Base-by-base conservation (phyloP, 37 sponge, comb jelly and placozoan species). In the Chondrilla cf. caribensis region DNA sequence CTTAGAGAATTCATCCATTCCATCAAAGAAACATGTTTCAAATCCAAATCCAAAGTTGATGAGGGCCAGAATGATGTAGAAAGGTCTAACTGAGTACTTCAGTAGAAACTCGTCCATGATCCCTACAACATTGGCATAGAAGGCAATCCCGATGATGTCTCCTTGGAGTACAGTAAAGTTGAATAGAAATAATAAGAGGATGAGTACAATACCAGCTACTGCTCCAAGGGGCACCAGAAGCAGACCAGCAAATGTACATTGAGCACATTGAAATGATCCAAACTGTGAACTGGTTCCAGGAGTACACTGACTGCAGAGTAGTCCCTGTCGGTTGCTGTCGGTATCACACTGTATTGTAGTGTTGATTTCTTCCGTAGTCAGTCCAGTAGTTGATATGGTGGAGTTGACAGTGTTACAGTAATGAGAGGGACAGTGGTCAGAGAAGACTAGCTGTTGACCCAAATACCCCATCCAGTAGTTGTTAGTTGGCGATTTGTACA, bases 11-110 rank as follows among this genome's bases (percentile, higher is more conserved):
- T 90, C 87, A 54, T 58, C 79, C 91, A 90, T 90, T 5, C 91
- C 91, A 81, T 86, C 82, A 65, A 57, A 90, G 60, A 90, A 90
- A 24, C 91, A 90, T 25, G 86, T 57, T 19, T 87, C 33, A 75
- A 81, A 66, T 0, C 81, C 81, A n/a, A 44, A 22, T 18, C 86
- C 90, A 66, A 89, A 57, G 35, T 90, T 90, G 5, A 86, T 9
- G 15, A 80, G 21, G 21, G 76, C 21, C 19, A 73, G 41, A 7
- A 73, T 19, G 25, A 42, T 18, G 6, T 11, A 73, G 6, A 73
- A 38, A 21, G 43, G 43, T 7, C 6, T 39, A n/a, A 22, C 15
- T 0, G 76, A 1, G 41, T 73, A 40, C 41, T 42, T 37, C 14
- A n/a, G 76, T 25, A 73, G 44, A 7, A 42, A 42, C 0, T 73